A percentile compares a stretch with the other conserved stretches of the same genome.
phyloP scores from a whole-genome alignment of 2,888 invertebrate genomes.

The Leptura quadrifasciata region DNA sequence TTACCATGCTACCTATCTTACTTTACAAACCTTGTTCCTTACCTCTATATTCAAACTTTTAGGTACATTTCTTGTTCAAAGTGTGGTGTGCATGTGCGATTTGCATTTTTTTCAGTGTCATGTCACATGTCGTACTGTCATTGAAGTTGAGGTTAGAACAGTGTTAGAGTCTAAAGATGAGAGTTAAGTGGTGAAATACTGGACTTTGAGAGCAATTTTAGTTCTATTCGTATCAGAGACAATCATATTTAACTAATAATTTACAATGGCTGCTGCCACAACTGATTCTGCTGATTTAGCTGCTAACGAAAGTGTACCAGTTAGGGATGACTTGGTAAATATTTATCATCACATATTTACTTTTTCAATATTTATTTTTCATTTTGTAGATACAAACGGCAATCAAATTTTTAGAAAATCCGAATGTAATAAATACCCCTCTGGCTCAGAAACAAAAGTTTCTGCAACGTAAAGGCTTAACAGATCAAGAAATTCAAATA shows the following conservation, averaged over 20 bases:
- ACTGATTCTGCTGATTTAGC: constrained; percentile 29
- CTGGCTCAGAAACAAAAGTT: constrained; percentile 87
- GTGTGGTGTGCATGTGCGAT: background rate
- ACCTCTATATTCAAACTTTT: too few relatives aligned
- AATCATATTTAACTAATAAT: background rate
- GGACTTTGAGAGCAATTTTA: constrained; percentile 27
- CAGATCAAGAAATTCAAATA: constrained; percentile 83
- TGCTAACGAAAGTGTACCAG: constrained; percentile 33
- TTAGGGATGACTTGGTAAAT: constrained; percentile 56
- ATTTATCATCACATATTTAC: constrained; percentile 13
- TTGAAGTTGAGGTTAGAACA: constrained; percentile 3
- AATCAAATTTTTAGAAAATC: constrained; percentile 89
- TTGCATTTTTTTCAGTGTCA: background rate
- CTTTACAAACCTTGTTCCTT: too few relatives aligned
- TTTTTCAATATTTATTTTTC: constrained; percentile 23
- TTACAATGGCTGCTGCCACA: constrained; percentile 42
- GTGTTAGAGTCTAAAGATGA: constrained; percentile 14
- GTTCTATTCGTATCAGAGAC: background rate
- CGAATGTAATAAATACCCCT: constrained; percentile 87
- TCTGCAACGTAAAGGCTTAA: constrained; percentile 85
- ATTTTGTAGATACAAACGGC: constrained; percentile 85
- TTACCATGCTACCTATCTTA: too few relatives aligned
- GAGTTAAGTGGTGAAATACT: background rate
- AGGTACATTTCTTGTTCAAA: too few relatives aligned
- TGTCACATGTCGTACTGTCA: background rate